phyloP scores from a whole-genome alignment of 2,113 vertebrate species.

The Cinclus cinclus region DNA sequence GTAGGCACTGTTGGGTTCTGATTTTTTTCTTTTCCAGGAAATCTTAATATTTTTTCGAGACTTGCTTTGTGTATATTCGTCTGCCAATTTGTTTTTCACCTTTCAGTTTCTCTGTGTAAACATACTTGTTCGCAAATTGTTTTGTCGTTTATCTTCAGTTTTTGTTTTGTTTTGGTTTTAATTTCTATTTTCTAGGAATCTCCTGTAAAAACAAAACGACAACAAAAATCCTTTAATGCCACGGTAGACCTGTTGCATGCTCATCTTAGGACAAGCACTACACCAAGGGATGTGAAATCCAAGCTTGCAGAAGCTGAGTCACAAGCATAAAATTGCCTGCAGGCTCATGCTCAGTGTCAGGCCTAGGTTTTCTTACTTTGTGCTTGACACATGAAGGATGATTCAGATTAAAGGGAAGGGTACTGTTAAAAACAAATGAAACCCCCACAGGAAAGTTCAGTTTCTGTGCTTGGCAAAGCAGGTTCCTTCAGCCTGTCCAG shows the following conservation, averaged over 20 bases:
- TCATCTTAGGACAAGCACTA: constrained; percentile 70
- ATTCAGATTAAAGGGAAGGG: constrained; percentile 4
- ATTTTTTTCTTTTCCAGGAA: not conserved
- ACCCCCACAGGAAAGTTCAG: not conserved
- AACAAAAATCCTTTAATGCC: constrained; percentile 41
- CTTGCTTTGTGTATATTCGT: constrained; percentile 31
- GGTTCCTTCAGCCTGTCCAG: constrained; percentile 13
- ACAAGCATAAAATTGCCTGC: not conserved
- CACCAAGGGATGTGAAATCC: constrained; percentile 61
- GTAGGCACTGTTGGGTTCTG: not conserved
- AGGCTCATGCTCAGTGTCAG: constrained; percentile 39
- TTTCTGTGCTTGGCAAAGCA: constrained; percentile 41
- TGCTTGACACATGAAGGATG: not conserved
- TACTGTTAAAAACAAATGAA: not conserved
- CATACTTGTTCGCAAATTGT: constrained; percentile 45
- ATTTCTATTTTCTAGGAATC: constrained; percentile 75
- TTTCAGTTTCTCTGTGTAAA: constrained; percentile 24
- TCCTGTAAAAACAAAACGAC: constrained; percentile 70
- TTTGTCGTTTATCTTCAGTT: constrained; percentile 68
- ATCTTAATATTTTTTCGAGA: not conserved
- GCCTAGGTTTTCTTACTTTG: not conserved
- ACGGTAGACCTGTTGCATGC: constrained; percentile 66
- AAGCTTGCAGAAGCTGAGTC: constrained; percentile 65
- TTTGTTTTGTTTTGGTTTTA: not conserved
- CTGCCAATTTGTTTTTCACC: not conserved